Evolutionary conservation across 2,113 vertebrate species (phyloP), one percentile per base, ranked within the genome.

Genomic region (Hystrix brachyura): DNA sequence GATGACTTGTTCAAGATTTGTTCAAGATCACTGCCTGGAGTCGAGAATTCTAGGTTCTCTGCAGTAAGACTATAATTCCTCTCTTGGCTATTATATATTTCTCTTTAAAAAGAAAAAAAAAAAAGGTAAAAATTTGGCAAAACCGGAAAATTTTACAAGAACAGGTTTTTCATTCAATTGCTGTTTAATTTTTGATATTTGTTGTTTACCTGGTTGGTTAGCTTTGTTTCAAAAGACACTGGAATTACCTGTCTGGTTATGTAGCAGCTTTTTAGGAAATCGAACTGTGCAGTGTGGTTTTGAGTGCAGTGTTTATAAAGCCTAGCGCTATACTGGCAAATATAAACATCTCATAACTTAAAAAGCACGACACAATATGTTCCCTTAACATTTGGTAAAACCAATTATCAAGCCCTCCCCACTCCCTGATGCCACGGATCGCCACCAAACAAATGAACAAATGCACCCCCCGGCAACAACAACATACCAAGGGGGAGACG

Each of bases 311-410:
- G 99, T 99, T 98, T 98, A 59, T 7, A 82, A 99, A 99, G 99
- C 99, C 99, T 98, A 99, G 99, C 98, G 99, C 98, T 99, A 99
- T 99, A 99, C 99, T 98, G 99, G 98, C 98, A 99, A 98, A 99
- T 98, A 98, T 32, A 62, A 95, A 97, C 98, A 97, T 98, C 98
- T 98, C 96, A 91, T 96, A 97, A 98, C 64, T 96, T 98, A 98
- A 98, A 98, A 98, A 98, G 98, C 97, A 97, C 98, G 85, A 97
- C 94, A 98, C 92, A 98, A 43, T 82, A 87, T 67, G 87, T 96
- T 92, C 97, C 97, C 97, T 98, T 98, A 98, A 91, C 96, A 97
- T 97, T 94, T 94, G 97, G 67, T 91, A 95, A 97, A 97, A 95
- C 69, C 46, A 78, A 81, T 55, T 79, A 81, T 82, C 0, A 81